phyloP scores from a whole-genome alignment of 2,888 invertebrate genomes.

The Caenorhabditis sp. region DNA sequence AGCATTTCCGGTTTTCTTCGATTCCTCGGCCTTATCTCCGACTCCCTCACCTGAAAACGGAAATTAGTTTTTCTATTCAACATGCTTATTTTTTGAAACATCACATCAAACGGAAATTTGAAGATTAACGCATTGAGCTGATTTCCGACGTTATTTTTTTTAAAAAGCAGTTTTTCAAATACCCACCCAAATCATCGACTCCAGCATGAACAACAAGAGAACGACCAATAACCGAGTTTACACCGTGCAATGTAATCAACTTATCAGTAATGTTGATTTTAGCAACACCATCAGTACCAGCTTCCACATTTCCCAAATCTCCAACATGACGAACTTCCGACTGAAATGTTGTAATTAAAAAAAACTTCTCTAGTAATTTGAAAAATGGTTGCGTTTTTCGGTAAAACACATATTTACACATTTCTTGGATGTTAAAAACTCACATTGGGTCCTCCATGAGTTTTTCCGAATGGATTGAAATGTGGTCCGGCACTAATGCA shows the following conservation, averaged over 20 bases:
- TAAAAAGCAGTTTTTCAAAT: not conserved
- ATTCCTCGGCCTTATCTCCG: conserved; percentile 68
- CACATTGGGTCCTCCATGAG: conserved; percentile 71
- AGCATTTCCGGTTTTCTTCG: conserved; percentile 72
- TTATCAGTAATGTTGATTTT: conserved; percentile 66
- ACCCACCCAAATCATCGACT: conserved; percentile 45
- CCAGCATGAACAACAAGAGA: conserved; percentile 71
- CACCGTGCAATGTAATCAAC: conserved; percentile 60
- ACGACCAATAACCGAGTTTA: conserved; percentile 65
- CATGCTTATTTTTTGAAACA: too few relatives aligned
- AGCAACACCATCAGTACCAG: conserved; percentile 66
- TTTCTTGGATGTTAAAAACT: not conserved
- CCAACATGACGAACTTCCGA: conserved; percentile 71
- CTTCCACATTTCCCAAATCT: conserved; percentile 70
- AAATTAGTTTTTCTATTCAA: too few relatives aligned
- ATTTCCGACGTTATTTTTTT: too few relatives aligned
- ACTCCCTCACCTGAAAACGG: conserved; percentile 57
- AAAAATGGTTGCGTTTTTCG: conserved; percentile 17
- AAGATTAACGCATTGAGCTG: too few relatives aligned
- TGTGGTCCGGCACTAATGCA: conserved; percentile 72
- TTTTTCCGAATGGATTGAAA: conserved; percentile 71
- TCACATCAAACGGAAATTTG: too few relatives aligned
- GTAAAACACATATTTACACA: too few relatives aligned
- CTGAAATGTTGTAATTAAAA: too few relatives aligned
- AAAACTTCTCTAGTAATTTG: too few relatives aligned